These are phyloP conservation scores for Jaculus jaculus DNA, from an alignment of 2,113 vertebrate species.

Conservation along the genomic window DNA sequence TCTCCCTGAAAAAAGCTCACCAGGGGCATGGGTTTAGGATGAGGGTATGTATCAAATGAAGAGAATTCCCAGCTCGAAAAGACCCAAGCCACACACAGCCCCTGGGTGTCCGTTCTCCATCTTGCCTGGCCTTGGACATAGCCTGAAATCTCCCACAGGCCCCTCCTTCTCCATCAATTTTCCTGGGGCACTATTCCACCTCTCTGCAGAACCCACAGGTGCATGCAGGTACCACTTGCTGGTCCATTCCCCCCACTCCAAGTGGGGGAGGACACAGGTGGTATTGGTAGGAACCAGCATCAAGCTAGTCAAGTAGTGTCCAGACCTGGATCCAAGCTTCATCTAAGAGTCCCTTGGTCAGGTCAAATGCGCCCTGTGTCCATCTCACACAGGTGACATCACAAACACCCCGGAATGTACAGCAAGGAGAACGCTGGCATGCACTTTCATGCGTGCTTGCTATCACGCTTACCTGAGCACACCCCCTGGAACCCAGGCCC, in stretches of 20 bases:
- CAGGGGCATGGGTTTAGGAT: neutral
- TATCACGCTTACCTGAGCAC: neutral
- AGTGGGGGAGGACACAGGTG: neutral
- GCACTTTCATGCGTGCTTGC: rapidly evolving
- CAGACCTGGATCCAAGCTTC: neutral
- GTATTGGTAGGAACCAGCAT: neutral
- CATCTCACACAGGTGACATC: neutral
- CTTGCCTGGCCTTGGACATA: neutral
- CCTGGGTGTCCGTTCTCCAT: neutral
- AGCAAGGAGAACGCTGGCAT: rapidly evolving
- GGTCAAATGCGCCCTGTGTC: neutral
- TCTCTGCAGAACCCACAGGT: neutral
- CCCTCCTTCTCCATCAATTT: neutral
- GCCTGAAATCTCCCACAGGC: neutral
- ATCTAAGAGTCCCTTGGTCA: neutral
- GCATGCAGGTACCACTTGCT: neutral
- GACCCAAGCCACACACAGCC: rapidly evolving
- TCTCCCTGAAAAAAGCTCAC: neutral
- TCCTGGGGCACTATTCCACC: neutral
- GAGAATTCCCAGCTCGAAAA: neutral
- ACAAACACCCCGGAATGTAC: neutral
- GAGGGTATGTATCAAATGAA: neutral
- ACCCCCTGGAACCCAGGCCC: neutral
- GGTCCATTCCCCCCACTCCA: neutral
- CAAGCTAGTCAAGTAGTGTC: neutral